phyloP scores from a whole-genome alignment of 2,888 invertebrate genomes.

The Ormyrus labotus region DNA sequence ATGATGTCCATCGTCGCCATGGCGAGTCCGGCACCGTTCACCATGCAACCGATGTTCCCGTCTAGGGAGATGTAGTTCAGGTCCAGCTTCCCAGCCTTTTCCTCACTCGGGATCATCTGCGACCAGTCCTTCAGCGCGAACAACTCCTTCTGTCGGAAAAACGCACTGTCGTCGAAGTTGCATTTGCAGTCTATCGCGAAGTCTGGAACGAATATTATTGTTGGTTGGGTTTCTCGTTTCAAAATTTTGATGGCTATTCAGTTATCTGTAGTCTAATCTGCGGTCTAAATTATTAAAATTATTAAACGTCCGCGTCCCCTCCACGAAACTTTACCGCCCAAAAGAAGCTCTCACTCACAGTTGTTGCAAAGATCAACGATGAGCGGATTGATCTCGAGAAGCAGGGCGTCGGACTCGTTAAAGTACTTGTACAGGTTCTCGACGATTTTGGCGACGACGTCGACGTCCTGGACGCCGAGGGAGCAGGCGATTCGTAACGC shows the following conservation, averaged over 20 bases:
- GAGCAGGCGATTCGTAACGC: conserved; percentile 81
- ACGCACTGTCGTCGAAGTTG: conserved; percentile 80
- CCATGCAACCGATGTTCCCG: conserved; percentile 80
- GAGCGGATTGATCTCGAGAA: conserved; percentile 80
- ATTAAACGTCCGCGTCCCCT: not conserved
- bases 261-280: too few species aligned
- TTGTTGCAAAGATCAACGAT: conserved; percentile 40
- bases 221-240: too few species aligned
- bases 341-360: conserved; percentile 14
- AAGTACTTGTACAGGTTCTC: conserved; percentile 78
- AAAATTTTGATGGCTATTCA: too few species aligned
- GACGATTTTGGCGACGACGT: conserved; percentile 54
- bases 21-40: conserved; percentile 81
- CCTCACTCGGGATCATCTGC: conserved; percentile 78
- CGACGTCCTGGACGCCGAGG: conserved; percentile 60
- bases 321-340: not conserved
- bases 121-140: conserved; percentile 77
- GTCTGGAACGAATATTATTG: conserved; percentile 68
- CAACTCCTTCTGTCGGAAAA: conserved; percentile 78
- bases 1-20: conserved; percentile 83
- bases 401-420: conserved; percentile 77
- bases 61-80: conserved; percentile 80
- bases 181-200: conserved; percentile 80
- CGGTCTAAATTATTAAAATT: too few species aligned
- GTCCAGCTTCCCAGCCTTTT: conserved; percentile 77